Conservation (phyloP, 2,797 vertebrate genomes). For the Cuculus canorus region DNA sequence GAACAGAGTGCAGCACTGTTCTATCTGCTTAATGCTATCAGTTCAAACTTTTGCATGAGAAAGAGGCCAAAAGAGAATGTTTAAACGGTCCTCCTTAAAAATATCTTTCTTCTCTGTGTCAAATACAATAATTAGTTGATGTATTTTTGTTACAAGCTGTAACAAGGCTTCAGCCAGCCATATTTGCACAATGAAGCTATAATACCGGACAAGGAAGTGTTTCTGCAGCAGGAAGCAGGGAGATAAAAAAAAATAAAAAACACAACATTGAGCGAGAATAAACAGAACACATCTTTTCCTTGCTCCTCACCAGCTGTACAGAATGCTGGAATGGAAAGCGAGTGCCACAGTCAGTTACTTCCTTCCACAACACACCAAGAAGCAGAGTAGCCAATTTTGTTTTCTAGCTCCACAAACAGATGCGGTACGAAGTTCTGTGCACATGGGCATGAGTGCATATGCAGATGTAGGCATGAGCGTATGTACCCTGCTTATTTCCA, state of each 20-base stretch:
- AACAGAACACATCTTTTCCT: background rate
- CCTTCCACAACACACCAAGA: background rate
- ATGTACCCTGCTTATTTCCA: background rate
- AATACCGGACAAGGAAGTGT: background rate
- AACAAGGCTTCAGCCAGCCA: background rate
- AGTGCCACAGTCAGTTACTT: background rate
- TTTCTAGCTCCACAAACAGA: constrained; percentile 12
- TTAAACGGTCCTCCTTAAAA: background rate
- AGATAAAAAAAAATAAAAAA: background rate
- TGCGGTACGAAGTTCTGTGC: background rate
- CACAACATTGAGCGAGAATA: background rate
- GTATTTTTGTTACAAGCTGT: background rate
- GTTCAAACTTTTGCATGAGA: background rate
- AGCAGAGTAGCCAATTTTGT: background rate
- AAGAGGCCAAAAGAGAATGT: background rate
- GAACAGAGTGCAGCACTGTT: background rate
- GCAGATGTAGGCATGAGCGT: background rate
- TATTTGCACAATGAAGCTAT: background rate
- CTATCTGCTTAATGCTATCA: background rate
- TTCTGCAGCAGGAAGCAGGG: background rate
- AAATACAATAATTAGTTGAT: background rate
- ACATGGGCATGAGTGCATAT: background rate
- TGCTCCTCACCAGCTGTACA: background rate
- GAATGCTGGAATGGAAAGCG: background rate
- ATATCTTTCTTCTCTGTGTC: background rate